phyloP scores from a whole-genome alignment of 2,797 vertebrate species.

The Melanotaenia nigrans region DNA sequence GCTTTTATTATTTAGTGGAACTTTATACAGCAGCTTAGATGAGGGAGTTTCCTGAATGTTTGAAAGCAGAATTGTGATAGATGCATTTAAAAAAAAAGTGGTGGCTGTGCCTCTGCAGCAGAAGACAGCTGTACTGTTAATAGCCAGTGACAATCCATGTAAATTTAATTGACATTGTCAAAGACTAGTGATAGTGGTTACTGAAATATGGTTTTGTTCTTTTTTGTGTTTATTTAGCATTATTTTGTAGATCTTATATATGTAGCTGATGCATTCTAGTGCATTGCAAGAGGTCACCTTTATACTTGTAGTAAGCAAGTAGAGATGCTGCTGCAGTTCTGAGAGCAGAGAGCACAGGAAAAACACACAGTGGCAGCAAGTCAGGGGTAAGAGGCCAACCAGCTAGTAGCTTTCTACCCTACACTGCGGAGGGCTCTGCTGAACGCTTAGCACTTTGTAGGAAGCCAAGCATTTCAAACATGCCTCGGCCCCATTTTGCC shows the following conservation, averaged over 20 bases:
- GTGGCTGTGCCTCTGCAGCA: slow-evolving; percentile 51
- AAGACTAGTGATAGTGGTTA: slow-evolving; percentile 22
- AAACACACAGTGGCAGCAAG: slow-evolving; percentile 51
- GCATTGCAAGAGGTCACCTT: slow-evolving; percentile 80
- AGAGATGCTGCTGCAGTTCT: slow-evolving; percentile 75
- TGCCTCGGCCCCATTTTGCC: slow-evolving; percentile 87
- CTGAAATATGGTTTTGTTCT: slow-evolving; percentile 20
- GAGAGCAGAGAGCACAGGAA: slow-evolving; percentile 44
- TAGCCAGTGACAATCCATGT: slow-evolving; percentile 50
- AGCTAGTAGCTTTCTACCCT: slow-evolving; percentile 40
- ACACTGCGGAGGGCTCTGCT: slow-evolving; percentile 47
- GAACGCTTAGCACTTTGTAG: slow-evolving; percentile 66
- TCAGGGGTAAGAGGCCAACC: slow-evolving; percentile 54
- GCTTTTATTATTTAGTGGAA: slow-evolving; percentile 76
- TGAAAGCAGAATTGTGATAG: slow-evolving; percentile 54
- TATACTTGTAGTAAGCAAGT: slow-evolving; percentile 75
- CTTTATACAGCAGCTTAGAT: slow-evolving; percentile 66
- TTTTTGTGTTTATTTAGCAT: slow-evolving; percentile 11
- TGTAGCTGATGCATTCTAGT: slow-evolving; percentile 21
- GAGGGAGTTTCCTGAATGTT: slow-evolving; percentile 66
- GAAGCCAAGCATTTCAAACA: slow-evolving; percentile 93
- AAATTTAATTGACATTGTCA: slow-evolving; percentile 51
- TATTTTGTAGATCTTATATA: slow-evolving; percentile 8
- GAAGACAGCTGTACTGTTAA: slow-evolving; percentile 67
- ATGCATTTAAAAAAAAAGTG: slow-evolving; percentile 41